Evolutionary conservation across 2,888 invertebrate species (phyloP).

Genomic region (Eucera pruinosa): DNA sequence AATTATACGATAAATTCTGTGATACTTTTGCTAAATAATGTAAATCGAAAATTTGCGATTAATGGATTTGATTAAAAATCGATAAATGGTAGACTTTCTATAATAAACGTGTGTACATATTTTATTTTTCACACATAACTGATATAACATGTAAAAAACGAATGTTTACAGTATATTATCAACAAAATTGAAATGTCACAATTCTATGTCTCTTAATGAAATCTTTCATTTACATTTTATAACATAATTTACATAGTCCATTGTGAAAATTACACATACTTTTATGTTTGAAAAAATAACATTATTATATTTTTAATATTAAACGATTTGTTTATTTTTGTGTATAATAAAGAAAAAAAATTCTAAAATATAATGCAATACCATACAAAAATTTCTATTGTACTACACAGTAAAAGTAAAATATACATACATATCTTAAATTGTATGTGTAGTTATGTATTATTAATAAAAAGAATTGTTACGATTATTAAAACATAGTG

Average conservation of each 20-base stretch:
- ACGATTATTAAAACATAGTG: constrained; percentile 24
- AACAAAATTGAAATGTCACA: neutral
- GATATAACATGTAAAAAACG: neutral
- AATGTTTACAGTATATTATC: neutral
- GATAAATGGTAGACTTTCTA: constrained; percentile 6
- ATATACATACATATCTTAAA: constrained; percentile 18
- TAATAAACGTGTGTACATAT: constrained; percentile 8
- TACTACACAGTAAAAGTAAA: constrained; percentile 1
- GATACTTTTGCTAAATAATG: constrained; percentile 46
- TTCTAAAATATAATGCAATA: neutral
- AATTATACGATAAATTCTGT: constrained; percentile 55
- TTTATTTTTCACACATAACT: constrained; percentile 16
- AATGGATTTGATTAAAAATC: neutral
- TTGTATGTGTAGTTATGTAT: constrained; percentile 21
- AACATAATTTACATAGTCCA: neutral
- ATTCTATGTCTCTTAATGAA: neutral
- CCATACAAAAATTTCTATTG: constrained; percentile 21
- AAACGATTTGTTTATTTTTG: too few species aligned
- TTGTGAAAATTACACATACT: neutral
- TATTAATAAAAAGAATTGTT: constrained; percentile 48
- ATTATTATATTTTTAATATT: neutral
- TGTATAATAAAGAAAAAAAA: too few species aligned
- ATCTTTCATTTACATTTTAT: neutral
- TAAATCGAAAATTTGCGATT: constrained; percentile 23
- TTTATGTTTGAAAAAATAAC: neutral